These are phyloP conservation scores for Achlya flavicornis DNA, from an alignment of 2,888 invertebrate species.

Conservation along the genomic window DNA sequence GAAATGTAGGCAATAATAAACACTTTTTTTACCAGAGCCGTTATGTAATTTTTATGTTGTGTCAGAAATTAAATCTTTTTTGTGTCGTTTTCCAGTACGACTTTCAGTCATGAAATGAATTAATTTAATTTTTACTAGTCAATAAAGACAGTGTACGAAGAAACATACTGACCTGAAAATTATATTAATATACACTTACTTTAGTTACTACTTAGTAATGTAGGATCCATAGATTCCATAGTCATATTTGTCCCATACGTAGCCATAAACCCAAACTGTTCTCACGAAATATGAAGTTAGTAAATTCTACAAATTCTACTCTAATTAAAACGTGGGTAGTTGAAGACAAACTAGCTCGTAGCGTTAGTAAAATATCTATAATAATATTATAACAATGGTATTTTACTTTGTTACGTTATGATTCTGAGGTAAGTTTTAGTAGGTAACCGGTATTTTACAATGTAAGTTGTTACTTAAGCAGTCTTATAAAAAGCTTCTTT, in stretches of 20 bases:
- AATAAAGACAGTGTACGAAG: no score
- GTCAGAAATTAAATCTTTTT: no score
- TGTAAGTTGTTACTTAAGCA: neutral
- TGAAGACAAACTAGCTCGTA: slow-evolving; percentile 12
- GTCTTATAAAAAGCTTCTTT: neutral
- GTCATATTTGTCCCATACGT: slow-evolving; percentile 14
- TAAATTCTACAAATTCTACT: slow-evolving; percentile 17
- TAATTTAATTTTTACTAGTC: no score
- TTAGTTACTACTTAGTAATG: no score
- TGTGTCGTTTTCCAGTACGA: no score
- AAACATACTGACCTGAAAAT: neutral
- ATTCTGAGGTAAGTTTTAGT: neutral
- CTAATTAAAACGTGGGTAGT: slow-evolving; percentile 24
- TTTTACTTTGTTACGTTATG: neutral
- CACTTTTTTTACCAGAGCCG: no score
- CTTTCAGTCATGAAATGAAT: no score
- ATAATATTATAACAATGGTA: slow-evolving; percentile 12
- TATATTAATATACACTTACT: neutral
- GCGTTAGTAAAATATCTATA: slow-evolving; percentile 19
- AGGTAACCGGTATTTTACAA: neutral
- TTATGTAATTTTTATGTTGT: no score
- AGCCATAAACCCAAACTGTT: neutral
- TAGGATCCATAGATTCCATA: neutral
- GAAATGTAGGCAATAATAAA: no score
- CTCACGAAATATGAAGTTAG: neutral